Evolutionary conservation across 2,113 vertebrate genomes (phyloP).

Genomic region (Pheucticus melanocephalus): DNA sequence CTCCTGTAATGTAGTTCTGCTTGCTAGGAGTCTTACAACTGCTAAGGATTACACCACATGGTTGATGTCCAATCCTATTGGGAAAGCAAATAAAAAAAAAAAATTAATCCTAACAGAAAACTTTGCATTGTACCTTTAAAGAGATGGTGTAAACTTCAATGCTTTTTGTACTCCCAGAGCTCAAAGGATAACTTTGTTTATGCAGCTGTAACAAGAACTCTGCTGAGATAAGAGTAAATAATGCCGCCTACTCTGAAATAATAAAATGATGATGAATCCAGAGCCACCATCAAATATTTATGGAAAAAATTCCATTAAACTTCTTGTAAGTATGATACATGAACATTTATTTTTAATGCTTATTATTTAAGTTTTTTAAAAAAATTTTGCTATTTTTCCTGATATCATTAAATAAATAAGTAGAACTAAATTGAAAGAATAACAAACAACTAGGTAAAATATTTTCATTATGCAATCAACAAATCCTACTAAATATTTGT

Average conservation of each 20-base stretch:
- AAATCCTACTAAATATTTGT: not conserved
- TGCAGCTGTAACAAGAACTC: not conserved
- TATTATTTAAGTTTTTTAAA: not conserved
- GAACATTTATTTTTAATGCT: not conserved
- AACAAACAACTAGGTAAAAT: not conserved
- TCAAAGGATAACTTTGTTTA: not conserved
- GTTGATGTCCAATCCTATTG: conserved; percentile 11
- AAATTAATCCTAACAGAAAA: conserved; percentile 10
- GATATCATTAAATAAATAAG: not conserved
- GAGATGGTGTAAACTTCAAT: not conserved
- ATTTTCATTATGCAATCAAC: not conserved
- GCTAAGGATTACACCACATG: not conserved
- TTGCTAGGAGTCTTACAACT: not conserved
- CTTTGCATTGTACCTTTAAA: not conserved
- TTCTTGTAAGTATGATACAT: not conserved
- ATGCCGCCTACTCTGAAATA: not conserved
- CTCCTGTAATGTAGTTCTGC: not conserved
- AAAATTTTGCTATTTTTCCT: not conserved
- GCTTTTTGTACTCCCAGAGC: not conserved
- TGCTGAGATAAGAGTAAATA: not conserved
- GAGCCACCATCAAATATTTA: not conserved
- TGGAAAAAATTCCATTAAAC: not conserved
- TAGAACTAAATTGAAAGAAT: not conserved
- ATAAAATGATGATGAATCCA: not conserved
- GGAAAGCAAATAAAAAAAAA: not conserved